Evolutionary conservation across 2,888 invertebrate species (phyloP).

Genomic region (Cloeon dipterum): DNA sequence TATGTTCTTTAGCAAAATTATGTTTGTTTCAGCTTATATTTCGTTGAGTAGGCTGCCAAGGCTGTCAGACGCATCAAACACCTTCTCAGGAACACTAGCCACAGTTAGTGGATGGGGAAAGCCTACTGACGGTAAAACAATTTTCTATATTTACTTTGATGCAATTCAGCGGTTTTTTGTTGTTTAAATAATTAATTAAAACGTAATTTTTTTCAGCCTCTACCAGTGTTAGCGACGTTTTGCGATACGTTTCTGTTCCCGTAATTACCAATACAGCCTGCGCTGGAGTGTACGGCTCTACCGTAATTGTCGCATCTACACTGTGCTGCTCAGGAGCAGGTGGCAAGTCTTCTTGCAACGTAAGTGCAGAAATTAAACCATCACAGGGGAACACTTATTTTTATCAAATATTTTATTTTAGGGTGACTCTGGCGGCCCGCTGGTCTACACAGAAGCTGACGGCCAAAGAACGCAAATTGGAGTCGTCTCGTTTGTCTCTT

Average conservation of each 20-base stretch:
- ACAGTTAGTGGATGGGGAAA: not conserved
- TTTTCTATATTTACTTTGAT: no score
- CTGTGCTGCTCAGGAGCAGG: not conserved
- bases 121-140: not conserved
- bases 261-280: not conserved
- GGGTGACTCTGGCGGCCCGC: conserved; percentile 15
- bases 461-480: conserved; percentile 11
- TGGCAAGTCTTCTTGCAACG: not conserved
- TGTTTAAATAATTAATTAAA: no score
- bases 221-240: no score
- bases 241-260: not conserved
- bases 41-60: not conserved
- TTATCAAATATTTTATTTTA: no score
- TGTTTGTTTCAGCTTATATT: not conserved
- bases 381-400: no score
- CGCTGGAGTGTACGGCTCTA: not conserved
- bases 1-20: no score
- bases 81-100: not conserved
- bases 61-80: not conserved
- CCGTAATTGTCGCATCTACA: not conserved
- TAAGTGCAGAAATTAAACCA: no score
- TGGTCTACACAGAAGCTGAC: conserved; percentile 8
- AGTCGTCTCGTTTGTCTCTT: conserved; percentile 12
- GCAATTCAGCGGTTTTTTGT: no score
- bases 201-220: no score